These are phyloP conservation scores for Bombyx mori DNA, from an alignment of 1,140 invertebrate species.

Conservation along the genomic window ASM3026992v2 NC_085121.1:17036501-17037000, in stretches of 20 bases:
- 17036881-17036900: too few relatives aligned
- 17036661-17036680: constrained; percentile 84
- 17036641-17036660: constrained; percentile 88
- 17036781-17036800: constrained; percentile 96
- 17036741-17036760: constrained; percentile 90
- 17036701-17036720: constrained; percentile 86
- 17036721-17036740: constrained; percentile 87
- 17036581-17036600: background rate
- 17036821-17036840: constrained; percentile 92
- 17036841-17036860: background rate
- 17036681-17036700: constrained; percentile 93
- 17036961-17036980: too few relatives aligned
- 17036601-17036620: constrained; percentile 73
- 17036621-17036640: constrained; percentile 91
- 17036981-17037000: too few relatives aligned
- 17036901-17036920: too few relatives aligned
- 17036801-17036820: constrained; percentile 98
- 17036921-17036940: too few relatives aligned
- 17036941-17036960: too few relatives aligned
- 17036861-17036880: too few relatives aligned
- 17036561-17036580: too few relatives aligned
- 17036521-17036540: too few relatives aligned
- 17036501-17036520: too few relatives aligned
- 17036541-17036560: too few relatives aligned
- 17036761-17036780: constrained; percentile 85